phyloP scores from a whole-genome alignment of 2,797 vertebrate species.

The Intellagama lesueurii region DNA sequence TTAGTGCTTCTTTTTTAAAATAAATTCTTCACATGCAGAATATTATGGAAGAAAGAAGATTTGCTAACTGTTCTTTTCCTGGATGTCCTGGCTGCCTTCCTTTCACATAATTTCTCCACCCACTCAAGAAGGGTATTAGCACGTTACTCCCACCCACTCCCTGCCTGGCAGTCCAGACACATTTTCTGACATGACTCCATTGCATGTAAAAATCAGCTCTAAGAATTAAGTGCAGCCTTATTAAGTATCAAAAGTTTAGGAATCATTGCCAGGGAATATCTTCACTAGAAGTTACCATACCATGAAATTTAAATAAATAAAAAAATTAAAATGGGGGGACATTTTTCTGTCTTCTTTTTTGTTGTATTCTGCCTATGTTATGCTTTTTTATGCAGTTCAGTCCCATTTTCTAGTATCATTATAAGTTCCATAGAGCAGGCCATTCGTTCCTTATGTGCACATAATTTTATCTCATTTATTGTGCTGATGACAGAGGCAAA shows the following conservation, averaged over 20 bases:
- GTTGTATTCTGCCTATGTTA: conserved; percentile 29
- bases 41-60: not conserved
- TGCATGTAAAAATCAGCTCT: not conserved
- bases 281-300: not conserved
- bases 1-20: not conserved
- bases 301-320: not conserved
- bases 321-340: not conserved
- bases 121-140: not conserved
- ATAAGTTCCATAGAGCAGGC: conserved; percentile 47
- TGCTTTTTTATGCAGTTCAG: conserved; percentile 60
- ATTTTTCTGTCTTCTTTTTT: conserved; percentile 21
- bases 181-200: not conserved
- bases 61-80: not conserved
- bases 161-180: not conserved
- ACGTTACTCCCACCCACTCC: no score
- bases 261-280: not conserved
- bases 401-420: conserved; percentile 60
- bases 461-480: conserved; percentile 60
- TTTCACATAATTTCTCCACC: not conserved
- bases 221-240: not conserved
- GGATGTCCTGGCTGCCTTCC: not conserved
- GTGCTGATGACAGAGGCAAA: conserved; percentile 34
- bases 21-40: not conserved
- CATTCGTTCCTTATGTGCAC: conserved; percentile 60
- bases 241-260: not conserved